Evolutionary conservation across 2,888 invertebrate species (phyloP).

Genomic region (Drosophila longiperda): DNA sequence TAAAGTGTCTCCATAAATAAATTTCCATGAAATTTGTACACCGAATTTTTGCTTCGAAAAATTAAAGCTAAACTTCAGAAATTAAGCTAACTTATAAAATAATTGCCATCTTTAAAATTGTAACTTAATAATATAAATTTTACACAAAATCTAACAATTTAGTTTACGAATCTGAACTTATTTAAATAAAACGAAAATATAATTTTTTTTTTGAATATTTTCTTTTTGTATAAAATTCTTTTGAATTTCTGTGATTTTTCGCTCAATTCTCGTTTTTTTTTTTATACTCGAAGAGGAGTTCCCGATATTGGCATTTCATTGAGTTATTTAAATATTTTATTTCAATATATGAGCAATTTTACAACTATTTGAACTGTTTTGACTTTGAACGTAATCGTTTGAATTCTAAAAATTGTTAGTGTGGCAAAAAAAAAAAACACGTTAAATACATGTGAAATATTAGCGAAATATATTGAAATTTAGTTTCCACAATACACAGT

Average conservation of each 20-base stretch:
- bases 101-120: too few relatives aligned
- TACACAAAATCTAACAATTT: too few relatives aligned
- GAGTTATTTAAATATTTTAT: conserved; percentile 18
- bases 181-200: not conserved
- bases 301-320: conserved; percentile 21
- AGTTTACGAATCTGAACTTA: not conserved
- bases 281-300: not conserved
- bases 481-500: not conserved
- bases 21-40: not conserved
- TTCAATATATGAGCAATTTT: conserved; percentile 9
- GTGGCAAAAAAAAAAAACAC: not conserved
- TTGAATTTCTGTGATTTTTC: not conserved
- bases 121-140: too few relatives aligned
- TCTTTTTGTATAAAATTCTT: not conserved
- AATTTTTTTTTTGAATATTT: not conserved
- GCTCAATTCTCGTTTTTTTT: conserved; percentile 2
- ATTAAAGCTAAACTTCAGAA: not conserved
- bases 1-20: not conserved
- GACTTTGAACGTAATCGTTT: not conserved
- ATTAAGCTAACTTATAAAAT: not conserved
- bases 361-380: not conserved
- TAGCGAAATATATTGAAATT: not conserved
- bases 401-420: too few relatives aligned
- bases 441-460: not conserved
- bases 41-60: fast-evolving